Base-by-base conservation (phyloP, 2,113 vertebrate genomes). In the Sturnira hondurensis region DNA sequence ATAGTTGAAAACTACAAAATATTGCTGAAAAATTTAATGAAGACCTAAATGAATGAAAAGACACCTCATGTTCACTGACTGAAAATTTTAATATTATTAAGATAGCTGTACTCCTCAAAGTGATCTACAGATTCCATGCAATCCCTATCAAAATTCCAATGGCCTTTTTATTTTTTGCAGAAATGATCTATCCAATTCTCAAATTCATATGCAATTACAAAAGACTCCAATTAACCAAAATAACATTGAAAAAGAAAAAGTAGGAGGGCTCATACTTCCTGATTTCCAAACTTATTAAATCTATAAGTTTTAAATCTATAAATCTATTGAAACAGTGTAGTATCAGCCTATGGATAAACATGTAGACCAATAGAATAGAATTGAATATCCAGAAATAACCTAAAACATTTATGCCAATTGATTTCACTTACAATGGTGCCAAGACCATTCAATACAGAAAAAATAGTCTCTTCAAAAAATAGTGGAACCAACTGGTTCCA, bases 231-330 rank as follows among this genome's bases (percentile, higher is more conserved):
- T 33, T 17, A 61, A 26, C 22, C 16, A 70, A 89, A 85, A 38
- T 10, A 71, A 36, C 63, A 78, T 7, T 15, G 58, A 54, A 80
- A 56, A 74, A 82, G 47, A 54, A 88, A 71, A 71, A 76, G 17
- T 12, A 83, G 54, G 54, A 61, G 26, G 24, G 47, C 8, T 83
- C 41, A 56, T 33, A 58, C 11, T 74, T 88, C 19, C 11, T 45
- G 58, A 83, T 24, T 74, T 81, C 65, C 87, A 92, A 54, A 89
- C 17, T 65, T n/a, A 24, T 43, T 84, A 71, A 93, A 93, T 26
- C 71, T 84, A 77, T n/a, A n/a, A n/a, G n/a, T n/a, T n/a, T 43
- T 84, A 71, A 93, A 93, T 26, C 71, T 84, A 77, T 84, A 71
- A 93, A 93, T 26, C 71, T 84, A 77, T 63, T 3, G 52, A 63